These are phyloP conservation scores for Hemitrygon akajei DNA, from an alignment of 2,797 vertebrate species.

Conservation along the genomic window DNA sequence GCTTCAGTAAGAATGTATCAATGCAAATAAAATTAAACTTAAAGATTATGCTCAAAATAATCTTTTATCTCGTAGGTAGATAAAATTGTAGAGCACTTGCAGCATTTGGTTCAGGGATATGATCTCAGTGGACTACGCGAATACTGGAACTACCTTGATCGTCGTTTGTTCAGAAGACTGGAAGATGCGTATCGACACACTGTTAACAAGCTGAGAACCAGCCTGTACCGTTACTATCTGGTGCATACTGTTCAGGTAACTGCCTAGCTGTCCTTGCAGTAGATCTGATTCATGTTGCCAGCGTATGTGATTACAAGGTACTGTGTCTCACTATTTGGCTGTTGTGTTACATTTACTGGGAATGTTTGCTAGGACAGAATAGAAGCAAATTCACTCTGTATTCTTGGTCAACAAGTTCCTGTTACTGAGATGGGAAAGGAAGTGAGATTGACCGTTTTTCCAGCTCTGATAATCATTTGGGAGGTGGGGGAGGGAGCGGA, in stretches of 20 bases:
- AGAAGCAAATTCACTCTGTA: not conserved
- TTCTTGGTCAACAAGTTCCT: no score
- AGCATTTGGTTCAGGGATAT: conserved; percentile 76
- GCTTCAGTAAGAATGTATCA: not conserved
- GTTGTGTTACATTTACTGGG: no score
- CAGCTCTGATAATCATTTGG: not conserved
- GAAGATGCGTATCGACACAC: conserved; percentile 86
- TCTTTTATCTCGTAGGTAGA: conserved; percentile 70
- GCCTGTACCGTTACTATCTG: conserved; percentile 85
- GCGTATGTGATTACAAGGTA: no score
- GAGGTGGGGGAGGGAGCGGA: no score
- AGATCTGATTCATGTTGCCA: not conserved
- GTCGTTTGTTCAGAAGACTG: conserved; percentile 79
- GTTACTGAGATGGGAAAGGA: not conserved
- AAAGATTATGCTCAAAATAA: not conserved
- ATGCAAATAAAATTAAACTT: not conserved
- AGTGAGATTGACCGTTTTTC: not conserved
- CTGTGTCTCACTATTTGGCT: no score
- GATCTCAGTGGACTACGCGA: conserved; percentile 79
- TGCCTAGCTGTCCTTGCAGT: not conserved
- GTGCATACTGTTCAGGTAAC: conserved; percentile 81
- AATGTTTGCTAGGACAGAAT: not conserved
- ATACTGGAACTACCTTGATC: conserved; percentile 87
- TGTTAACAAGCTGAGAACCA: conserved; percentile 84
- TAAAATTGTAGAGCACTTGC: conserved; percentile 90